Base-by-base conservation (phyloP, 2,888 invertebrate genomes). In the Pterobdella sp. region DNA sequence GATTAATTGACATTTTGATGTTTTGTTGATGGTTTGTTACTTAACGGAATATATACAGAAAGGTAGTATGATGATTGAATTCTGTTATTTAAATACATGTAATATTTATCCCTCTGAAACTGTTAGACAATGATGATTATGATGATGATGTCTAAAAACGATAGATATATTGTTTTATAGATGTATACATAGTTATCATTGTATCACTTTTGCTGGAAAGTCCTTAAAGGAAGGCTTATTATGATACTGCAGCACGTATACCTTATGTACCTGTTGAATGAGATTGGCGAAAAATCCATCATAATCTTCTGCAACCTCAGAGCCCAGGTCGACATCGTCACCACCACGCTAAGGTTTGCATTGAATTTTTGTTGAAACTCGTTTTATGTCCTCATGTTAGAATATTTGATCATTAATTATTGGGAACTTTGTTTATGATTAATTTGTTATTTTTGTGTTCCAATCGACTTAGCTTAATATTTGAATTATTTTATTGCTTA, bases 221-320 rank as follows among this genome's bases (percentile, higher is more conserved):
- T n/a, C n/a, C n/a, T n/a, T n/a, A n/a, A n/a, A n/a, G n/a, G n/a
- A n/a, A n/a, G n/a, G n/a, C n/a, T n/a, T n/a, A 7, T 22, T 42
- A 7, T 22, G 10, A 32, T 35, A 26, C 35, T 10, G 10, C 67
- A 67, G 67, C 22, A 34, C 31, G 35, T 67, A 7, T 67, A 67
- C 67, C 67, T 67, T 4, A 31, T 52, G 42, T 52, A 70, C 34
- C 34, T 70, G 56, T 31, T 70, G 52, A 70, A 70, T n/a, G 70
- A 70, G 29, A 22, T 70, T 29, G 70, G 56, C 7, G 70, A 56
- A 29, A 49, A 70, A 22, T 49, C 70, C 1, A 70, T 56, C 10
- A 70, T 70, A n/a, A 70, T 70, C 26, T 70, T 70, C 34, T 70
- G 70, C 70, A 70, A 70, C 34, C 36, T 49, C 22, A 32, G 70